Percentiles rank a stretch among this genome's conserved stretches.
Conservation (phyloP, 2,888 invertebrate genomes). For the Oithona nana region DNA sequence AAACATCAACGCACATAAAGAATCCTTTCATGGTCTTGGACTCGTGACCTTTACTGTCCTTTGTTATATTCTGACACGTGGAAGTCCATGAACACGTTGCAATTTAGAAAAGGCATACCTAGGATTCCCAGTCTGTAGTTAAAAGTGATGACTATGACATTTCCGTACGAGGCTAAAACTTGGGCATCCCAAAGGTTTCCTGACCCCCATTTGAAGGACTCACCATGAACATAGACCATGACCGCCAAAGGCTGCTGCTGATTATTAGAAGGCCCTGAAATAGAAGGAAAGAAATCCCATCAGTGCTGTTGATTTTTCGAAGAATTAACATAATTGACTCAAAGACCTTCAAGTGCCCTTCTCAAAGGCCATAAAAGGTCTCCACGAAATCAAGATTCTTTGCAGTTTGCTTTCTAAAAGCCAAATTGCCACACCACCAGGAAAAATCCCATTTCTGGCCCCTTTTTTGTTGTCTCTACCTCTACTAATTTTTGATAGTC, state of each 20-base stretch:
- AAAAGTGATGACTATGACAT: constrained; percentile 35
- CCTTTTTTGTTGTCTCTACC: constrained; percentile 1
- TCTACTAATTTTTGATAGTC: not conserved
- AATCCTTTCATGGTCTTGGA: too few relatives aligned
- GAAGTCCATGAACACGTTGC: too few relatives aligned
- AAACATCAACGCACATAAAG: too few relatives aligned
- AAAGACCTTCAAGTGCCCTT: too few relatives aligned
- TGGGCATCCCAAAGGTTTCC: constrained; percentile 38
- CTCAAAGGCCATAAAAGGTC: not conserved
- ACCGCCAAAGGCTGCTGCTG: too few relatives aligned
- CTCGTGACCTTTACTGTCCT: too few relatives aligned
- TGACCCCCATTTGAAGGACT: constrained; percentile 34
- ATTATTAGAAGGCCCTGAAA: too few relatives aligned
- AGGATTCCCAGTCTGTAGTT: constrained; percentile 35
- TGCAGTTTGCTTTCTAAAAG: not conserved
- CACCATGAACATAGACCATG: constrained; percentile 34
- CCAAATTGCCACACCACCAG: constrained; percentile 3
- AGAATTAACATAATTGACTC: too few relatives aligned
- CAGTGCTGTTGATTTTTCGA: too few relatives aligned
- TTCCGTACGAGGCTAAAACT: constrained; percentile 34
- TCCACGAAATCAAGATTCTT: not conserved
- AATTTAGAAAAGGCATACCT: constrained; percentile 25
- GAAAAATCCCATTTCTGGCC: not conserved
- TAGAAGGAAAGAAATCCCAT: too few relatives aligned
- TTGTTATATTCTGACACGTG: too few relatives aligned